Evolutionary conservation across 2,113 vertebrate genomes (phyloP), one percentile per base, ranked within the genome.

Genomic region (Corythornis madagascariensis): DNA sequence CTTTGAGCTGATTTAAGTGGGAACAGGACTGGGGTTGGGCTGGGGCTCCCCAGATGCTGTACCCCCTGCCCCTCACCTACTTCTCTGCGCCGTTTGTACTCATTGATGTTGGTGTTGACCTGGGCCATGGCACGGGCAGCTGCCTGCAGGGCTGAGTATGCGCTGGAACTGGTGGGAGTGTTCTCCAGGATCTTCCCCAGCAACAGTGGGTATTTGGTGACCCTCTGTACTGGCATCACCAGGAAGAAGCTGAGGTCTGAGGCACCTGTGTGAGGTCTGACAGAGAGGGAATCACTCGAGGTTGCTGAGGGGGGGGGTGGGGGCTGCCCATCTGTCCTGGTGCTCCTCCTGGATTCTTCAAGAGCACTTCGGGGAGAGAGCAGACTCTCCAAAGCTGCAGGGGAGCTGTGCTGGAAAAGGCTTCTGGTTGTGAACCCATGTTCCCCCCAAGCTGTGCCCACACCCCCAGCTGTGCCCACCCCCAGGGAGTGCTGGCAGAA

Each of bases 11-110:
- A 24, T 22, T 69, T 13, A 50, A 43, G 53, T 5, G 13, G 71
- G 50, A n/a, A 70, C 65, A 25, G 65, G 3, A 13, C 26, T 5
- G 7, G 40, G 13, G 17, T 1, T 5, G 29, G 24, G 76, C 26
- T 77, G 60, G 64, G n/a, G 22, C 43, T 78, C 74, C 57, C 64
- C 61, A 53, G 42, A 64, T 1, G 2, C 76, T 2, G 6, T 52
- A 35, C 4, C 31, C 72, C 7, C 9, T 16, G 45, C 16, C 14
- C 33, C 99, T 99, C 95, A 99, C 99, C 99, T 24, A 99, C 98
- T 99, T 99, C 99, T 90, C 98, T 97, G 97, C 98, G 98, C 92
- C 98, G 98, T 67, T 99, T 99, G 97, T 99, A 98, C 95, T 99
- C 99, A 5, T 99, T 99, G 97, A 99, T 99, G 92, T 98, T 98